Evolutionary conservation across 2,888 invertebrate species (phyloP).

Genomic region (Rotaria sp.): DNA sequence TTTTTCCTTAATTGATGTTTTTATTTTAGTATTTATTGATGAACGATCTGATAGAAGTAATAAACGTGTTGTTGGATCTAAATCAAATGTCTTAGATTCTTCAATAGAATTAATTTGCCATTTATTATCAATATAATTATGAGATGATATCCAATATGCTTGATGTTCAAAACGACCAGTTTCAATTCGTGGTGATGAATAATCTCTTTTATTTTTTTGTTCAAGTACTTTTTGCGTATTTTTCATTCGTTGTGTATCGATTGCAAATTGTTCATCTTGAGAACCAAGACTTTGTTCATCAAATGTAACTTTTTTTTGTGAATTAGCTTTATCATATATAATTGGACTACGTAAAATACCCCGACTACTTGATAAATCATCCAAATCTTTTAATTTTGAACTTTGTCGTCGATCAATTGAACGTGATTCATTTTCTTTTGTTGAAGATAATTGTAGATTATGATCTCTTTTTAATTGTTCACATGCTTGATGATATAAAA

Average conservation of each 20-base stretch:
- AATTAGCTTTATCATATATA: background rate
- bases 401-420: background rate
- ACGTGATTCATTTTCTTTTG: background rate
- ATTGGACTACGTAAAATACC: background rate
- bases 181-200: background rate
- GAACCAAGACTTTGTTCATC: background rate
- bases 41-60: background rate
- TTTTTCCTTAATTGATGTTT: background rate
- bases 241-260: background rate
- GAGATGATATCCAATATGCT: constrained; percentile 3
- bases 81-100: background rate
- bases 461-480: background rate
- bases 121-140: background rate
- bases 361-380: background rate
- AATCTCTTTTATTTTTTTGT: too few species aligned
- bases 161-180: background rate
- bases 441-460: background rate
- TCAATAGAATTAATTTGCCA: background rate
- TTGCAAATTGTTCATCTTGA: background rate
- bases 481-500: background rate
- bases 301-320: background rate
- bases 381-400: background rate
- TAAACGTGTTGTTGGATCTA: background rate
- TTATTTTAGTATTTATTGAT: background rate
- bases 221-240: background rate